phyloP scores from a whole-genome alignment of 1,140 invertebrate genomes.

The Calephelis nemesis region DNA sequence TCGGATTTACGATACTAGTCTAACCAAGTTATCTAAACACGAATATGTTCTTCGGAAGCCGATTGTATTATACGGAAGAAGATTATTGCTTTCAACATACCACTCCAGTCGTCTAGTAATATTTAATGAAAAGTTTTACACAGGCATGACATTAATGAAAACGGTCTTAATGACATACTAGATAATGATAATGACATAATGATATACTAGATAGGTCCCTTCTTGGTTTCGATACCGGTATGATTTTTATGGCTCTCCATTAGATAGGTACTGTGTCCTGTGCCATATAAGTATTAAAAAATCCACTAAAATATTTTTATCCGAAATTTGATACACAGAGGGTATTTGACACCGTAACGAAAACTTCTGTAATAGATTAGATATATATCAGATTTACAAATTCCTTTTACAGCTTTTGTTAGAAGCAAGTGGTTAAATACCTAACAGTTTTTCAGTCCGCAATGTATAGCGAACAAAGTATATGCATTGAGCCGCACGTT shows the following conservation, averaged over 20 bases:
- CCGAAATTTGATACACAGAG: constrained; percentile 14
- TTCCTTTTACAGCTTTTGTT: too few species aligned
- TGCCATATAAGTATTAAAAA: constrained; percentile 13
- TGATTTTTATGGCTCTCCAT: constrained; percentile 18
- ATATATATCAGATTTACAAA: too few species aligned
- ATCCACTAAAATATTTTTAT: constrained; percentile 6
- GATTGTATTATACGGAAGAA: background rate
- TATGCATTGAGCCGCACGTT: too few species aligned
- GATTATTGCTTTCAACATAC: constrained; percentile 19
- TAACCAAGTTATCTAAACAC: constrained; percentile 9
- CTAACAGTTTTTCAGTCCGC: too few species aligned
- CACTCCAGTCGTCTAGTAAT: constrained; percentile 11
- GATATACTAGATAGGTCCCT: background rate
- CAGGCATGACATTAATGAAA: constrained; percentile 17
- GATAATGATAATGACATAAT: too few species aligned
- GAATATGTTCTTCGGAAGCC: constrained; percentile 15
- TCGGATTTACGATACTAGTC: constrained; percentile 10
- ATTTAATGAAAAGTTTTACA: constrained; percentile 21
- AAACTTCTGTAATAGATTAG: too few species aligned
- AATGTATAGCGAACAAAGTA: too few species aligned
- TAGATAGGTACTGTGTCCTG: constrained; percentile 6
- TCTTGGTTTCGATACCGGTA: background rate
- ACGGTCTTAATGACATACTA: constrained; percentile 21
- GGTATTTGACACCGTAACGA: too few species aligned
- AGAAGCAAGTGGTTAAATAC: too few species aligned